phyloP scores from a whole-genome alignment of 2,113 vertebrate species.

The Centropristis striata region DNA sequence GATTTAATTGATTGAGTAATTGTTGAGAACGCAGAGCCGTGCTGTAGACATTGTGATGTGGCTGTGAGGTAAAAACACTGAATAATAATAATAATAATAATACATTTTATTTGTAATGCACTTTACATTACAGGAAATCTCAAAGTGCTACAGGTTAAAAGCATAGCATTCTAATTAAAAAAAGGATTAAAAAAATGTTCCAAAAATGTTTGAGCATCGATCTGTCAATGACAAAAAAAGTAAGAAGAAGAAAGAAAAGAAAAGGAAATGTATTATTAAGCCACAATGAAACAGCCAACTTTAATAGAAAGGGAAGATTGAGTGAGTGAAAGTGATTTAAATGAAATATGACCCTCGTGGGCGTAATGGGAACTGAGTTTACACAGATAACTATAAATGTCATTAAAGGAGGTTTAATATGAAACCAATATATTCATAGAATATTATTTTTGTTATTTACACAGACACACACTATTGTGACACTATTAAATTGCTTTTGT shows the following conservation, averaged over 20 bases:
- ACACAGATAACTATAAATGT: neutral
- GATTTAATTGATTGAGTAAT: constrained; percentile 5
- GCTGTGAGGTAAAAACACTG: neutral
- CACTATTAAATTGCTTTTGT: too few relatives aligned
- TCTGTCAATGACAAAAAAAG: neutral
- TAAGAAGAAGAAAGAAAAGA: neutral
- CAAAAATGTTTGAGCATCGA: too few relatives aligned
- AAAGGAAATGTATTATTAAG: neutral
- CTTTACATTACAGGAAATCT: too few relatives aligned
- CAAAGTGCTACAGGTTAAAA: too few relatives aligned
- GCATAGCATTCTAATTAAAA: too few relatives aligned
- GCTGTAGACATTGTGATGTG: neutral
- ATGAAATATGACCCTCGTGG: neutral
- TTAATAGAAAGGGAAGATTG: too few relatives aligned
- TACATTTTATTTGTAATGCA: too few relatives aligned
- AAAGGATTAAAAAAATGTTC: too few relatives aligned
- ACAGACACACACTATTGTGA: too few relatives aligned
- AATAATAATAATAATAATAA: too few relatives aligned
- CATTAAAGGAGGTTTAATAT: neutral
- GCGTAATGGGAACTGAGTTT: neutral
- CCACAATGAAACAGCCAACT: neutral
- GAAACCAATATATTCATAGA: neutral
- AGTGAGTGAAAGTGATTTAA: neutral
- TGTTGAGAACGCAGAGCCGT: neutral
- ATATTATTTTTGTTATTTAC: too few relatives aligned